These are phyloP conservation scores for Poecilia wingei DNA, from an alignment of 2,797 vertebrate genomes.

Conservation along the genomic window DNA sequence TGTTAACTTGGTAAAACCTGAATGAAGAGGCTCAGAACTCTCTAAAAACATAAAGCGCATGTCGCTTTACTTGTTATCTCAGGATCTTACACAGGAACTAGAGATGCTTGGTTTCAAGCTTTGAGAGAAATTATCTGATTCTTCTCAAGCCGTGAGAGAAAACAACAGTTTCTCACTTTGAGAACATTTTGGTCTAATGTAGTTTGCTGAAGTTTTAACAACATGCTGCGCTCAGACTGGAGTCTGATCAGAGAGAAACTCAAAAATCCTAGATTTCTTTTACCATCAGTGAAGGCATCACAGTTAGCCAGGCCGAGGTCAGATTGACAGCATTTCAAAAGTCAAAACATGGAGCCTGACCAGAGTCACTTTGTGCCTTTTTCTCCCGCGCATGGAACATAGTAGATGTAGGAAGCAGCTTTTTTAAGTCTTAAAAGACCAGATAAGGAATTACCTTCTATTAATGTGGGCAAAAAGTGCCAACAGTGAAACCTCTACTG, in stretches of 20 bases:
- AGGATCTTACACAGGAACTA: background rate
- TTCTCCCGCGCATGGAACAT: background rate
- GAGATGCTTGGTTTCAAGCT: background rate
- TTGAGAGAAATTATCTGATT: background rate
- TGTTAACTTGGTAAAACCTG: background rate
- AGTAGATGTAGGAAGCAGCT: background rate
- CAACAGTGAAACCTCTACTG: no score
- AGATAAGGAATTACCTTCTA: background rate
- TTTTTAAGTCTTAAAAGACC: background rate
- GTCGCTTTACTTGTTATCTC: background rate
- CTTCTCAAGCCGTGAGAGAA: background rate
- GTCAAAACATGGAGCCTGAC: background rate
- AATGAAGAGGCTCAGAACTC: background rate
- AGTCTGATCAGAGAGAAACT: background rate
- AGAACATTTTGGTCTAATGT: background rate
- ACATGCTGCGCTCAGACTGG: no score
- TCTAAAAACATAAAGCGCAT: background rate
- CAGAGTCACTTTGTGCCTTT: background rate
- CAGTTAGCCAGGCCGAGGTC: background rate
- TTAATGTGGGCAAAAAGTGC: no score
- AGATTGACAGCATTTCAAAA: background rate
- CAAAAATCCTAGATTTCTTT: background rate
- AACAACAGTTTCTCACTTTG: background rate
- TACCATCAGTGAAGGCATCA: background rate
- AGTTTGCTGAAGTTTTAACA: background rate